Conservation (phyloP, 2,888 invertebrate genomes). For the Acanthopleura granulata region DNA sequence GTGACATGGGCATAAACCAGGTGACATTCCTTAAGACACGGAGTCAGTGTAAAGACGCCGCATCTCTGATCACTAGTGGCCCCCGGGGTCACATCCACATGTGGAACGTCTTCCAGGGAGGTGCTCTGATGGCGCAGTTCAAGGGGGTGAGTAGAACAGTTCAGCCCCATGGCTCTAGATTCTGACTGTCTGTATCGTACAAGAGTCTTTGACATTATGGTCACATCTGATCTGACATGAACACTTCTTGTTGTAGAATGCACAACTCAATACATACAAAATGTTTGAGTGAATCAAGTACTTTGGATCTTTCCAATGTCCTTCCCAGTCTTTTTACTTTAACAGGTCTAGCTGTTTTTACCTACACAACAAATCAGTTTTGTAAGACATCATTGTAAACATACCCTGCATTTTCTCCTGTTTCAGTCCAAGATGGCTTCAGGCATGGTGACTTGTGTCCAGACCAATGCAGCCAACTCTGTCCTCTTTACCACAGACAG, state of each 20-base stretch:
- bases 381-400: too few relatives aligned
- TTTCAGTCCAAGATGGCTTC: constrained; percentile 49
- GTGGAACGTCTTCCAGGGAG: constrained; percentile 69
- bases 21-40: constrained; percentile 63
- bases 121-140: constrained; percentile 64
- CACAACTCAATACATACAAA: too few relatives aligned
- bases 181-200: too few relatives aligned
- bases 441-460: constrained; percentile 58
- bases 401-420: not conserved
- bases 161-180: too few relatives aligned
- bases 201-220: too few relatives aligned
- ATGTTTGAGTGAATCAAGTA: too few relatives aligned
- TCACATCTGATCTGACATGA: too few relatives aligned
- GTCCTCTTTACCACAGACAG: constrained; percentile 64
- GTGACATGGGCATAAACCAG: constrained; percentile 65
- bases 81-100: constrained; percentile 63
- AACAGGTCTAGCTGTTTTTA: too few relatives aligned
- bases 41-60: constrained; percentile 62
- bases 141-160: constrained; percentile 62
- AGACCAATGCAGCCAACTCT: constrained; percentile 52
- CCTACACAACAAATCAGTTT: too few relatives aligned
- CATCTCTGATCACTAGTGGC: constrained; percentile 65
- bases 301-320: too few relatives aligned
- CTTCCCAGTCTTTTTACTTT: too few relatives aligned
- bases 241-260: too few relatives aligned